A percentile compares a stretch with the other conserved stretches of the same genome.
Conservation (phyloP, 2,113 vertebrate species). For the Pristiophorus japonicus region DNA sequence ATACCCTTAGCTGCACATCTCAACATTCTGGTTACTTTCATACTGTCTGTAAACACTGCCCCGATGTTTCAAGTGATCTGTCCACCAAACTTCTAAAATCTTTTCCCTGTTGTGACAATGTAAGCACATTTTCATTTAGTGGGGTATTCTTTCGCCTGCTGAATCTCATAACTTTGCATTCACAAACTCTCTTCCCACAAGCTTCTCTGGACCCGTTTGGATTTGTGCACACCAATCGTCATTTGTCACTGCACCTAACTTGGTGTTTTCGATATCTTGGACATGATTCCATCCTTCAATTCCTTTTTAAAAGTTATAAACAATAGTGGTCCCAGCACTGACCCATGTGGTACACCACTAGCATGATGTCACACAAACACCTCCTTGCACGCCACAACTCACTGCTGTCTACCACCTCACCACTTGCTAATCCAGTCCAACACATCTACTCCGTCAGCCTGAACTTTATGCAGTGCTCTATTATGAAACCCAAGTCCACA, state of each 20-base stretch:
- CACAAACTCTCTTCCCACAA: not conserved
- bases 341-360: not conserved
- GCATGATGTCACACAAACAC: not conserved
- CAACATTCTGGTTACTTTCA: not conserved
- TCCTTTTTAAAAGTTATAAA: not conserved
- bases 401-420: not conserved
- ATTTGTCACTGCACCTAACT: not conserved
- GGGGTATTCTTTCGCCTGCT: not conserved
- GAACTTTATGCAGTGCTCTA: not conserved
- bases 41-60: not conserved
- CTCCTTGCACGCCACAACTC: not conserved
- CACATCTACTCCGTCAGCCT: not conserved
- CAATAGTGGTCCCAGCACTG: not conserved
- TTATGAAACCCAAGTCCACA: not conserved
- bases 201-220: not conserved
- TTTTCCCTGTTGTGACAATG: not conserved
- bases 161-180: not conserved
- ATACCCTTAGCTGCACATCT: not conserved
- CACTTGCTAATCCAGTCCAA: not conserved
- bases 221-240: not conserved
- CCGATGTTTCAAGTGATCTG: not conserved
- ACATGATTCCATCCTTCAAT: not conserved
- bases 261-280: not conserved
- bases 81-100: not conserved
- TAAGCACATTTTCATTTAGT: not conserved